These are phyloP conservation scores for Poeciliopsis retropinna DNA, from an alignment of 2,113 vertebrate species.

Conservation along the genomic window DNA sequence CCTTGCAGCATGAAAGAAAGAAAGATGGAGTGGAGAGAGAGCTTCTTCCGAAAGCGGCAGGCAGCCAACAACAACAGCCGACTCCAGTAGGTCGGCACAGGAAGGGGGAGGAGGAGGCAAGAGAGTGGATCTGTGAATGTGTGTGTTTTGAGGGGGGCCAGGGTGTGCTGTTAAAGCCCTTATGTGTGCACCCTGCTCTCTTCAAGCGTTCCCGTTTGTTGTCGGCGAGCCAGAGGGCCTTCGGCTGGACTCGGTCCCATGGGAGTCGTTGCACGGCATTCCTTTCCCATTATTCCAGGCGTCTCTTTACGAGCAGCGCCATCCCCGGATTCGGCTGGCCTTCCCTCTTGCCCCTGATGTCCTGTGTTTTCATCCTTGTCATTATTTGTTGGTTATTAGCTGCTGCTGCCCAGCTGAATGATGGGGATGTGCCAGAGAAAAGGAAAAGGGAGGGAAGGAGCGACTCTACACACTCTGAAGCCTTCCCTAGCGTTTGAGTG, in stretches of 20 bases:
- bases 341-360: constrained; percentile 65
- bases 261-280: constrained; percentile 81
- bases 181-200: constrained; percentile 84
- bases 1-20: constrained; percentile 56
- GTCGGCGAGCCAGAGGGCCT: constrained; percentile 81
- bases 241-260: constrained; percentile 81
- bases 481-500: background rate
- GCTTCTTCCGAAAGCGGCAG: constrained; percentile 84
- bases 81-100: constrained; percentile 96
- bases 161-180: constrained; percentile 79
- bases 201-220: constrained; percentile 67
- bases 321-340: constrained; percentile 61
- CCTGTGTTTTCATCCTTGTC: constrained; percentile 58
- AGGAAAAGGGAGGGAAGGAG: constrained; percentile 3
- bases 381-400: constrained; percentile 57
- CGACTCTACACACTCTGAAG: constrained; percentile 20
- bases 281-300: constrained; percentile 80
- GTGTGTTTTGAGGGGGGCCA: background rate
- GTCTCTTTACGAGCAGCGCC: constrained; percentile 75
- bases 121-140: constrained; percentile 30
- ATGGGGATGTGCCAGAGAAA: constrained; percentile 39
- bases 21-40: constrained; percentile 5
- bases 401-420: constrained; percentile 27
- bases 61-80: constrained; percentile 92
- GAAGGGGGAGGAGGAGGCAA: constrained; percentile 76